Evolutionary conservation across 2,888 invertebrate species (phyloP).

Genomic region (Chalcis sispes): DNA sequence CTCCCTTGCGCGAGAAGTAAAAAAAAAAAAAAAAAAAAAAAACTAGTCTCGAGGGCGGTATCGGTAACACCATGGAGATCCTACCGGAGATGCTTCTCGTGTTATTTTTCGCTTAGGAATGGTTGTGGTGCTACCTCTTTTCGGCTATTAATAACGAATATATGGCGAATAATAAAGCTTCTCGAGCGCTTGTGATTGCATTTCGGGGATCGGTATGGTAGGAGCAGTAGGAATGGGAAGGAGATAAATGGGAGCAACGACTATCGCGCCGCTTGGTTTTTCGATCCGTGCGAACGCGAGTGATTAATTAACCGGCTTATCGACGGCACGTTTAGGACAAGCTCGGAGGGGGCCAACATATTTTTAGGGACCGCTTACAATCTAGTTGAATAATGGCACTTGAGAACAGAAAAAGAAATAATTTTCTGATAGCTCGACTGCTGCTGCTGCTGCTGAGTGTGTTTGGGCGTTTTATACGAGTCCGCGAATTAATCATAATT

Average conservation of each 20-base stretch:
- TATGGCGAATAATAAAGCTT: constrained; percentile 6
- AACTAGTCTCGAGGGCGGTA: too few relatives aligned
- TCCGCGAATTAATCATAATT: constrained; percentile 41
- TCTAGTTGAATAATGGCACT: constrained; percentile 34
- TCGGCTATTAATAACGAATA: constrained; percentile 16
- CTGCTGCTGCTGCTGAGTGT: too few relatives aligned
- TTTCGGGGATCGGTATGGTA: not conserved
- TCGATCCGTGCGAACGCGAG: constrained; percentile 16
- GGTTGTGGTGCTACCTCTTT: constrained; percentile 2
- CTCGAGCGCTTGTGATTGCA: constrained; percentile 13
- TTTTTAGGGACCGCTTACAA: constrained; percentile 22
- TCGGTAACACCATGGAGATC: too few relatives aligned
- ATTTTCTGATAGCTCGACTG: not conserved
- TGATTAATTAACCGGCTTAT: constrained; percentile 45
- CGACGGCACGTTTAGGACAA: constrained; percentile 20
- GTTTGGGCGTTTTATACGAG: not conserved
- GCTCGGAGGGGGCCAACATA: not conserved
- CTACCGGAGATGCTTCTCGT: constrained; percentile 34
- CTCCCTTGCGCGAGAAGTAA: not conserved
- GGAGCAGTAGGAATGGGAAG: too few relatives aligned
- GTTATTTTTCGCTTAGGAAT: too few relatives aligned
- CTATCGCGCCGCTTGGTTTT: constrained; percentile 35
- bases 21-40: too few relatives aligned
- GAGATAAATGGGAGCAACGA: constrained; percentile 12
- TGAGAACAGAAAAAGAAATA: constrained; percentile 18